phyloP scores from a whole-genome alignment of 2,113 vertebrate species.

The Rallus limicola region DNA sequence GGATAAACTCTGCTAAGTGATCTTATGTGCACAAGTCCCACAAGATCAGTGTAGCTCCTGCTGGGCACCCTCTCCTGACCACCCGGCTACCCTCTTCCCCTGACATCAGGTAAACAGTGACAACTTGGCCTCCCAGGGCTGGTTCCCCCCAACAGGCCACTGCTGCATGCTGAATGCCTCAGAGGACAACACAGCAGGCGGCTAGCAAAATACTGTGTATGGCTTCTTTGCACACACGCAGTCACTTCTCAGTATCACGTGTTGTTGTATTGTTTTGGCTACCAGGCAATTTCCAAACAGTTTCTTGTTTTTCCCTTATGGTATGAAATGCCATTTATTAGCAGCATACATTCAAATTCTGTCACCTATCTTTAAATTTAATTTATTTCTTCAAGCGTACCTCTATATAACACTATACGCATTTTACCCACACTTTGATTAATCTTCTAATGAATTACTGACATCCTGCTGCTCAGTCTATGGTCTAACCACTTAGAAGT shows the following conservation, averaged over 20 bases:
- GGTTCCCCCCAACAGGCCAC: background rate
- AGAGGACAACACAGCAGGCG: background rate
- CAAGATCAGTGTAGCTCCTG: background rate
- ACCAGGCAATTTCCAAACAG: too few species aligned
- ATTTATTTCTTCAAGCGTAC: background rate
- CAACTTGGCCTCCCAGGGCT: background rate
- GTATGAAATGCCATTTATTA: background rate
- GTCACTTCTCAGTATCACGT: background rate
- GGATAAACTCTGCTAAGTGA: background rate
- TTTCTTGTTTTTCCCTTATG: too few species aligned
- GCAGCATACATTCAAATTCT: background rate
- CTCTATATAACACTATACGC: background rate
- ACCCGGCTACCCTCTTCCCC: background rate
- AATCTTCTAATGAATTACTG: background rate
- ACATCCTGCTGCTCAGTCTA: background rate
- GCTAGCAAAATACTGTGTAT: background rate
- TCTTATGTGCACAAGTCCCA: fast-evolving
- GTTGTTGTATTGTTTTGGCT: too few species aligned
- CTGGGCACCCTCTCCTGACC: background rate
- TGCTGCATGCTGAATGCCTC: background rate
- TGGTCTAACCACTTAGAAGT: background rate
- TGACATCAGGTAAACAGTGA: too few species aligned
- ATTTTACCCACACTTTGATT: background rate
- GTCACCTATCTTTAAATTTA: background rate
- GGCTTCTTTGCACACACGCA: background rate